Evolutionary conservation across 2,797 vertebrate species (phyloP).

Genomic region (Yasuhikotakia modesta): DNA sequence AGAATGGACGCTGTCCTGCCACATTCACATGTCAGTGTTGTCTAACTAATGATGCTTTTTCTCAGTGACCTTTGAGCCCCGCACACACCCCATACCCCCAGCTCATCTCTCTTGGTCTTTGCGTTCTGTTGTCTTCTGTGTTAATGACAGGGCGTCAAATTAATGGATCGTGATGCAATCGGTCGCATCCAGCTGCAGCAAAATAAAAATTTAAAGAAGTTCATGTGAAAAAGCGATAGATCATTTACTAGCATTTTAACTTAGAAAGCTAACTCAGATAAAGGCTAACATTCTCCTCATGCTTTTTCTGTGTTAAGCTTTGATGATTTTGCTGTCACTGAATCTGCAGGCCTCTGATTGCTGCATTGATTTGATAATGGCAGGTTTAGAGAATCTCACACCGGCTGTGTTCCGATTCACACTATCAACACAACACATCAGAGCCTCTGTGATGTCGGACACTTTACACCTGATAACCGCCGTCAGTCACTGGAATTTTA

Average conservation of each 20-base stretch:
- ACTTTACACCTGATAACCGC: conserved; percentile 1
- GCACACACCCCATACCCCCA: conserved; percentile 41
- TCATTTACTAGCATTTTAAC: neutral
- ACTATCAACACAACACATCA: conserved; percentile 26
- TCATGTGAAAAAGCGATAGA: neutral
- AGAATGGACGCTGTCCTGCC: conserved; percentile 47
- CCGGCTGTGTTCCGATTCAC: conserved; percentile 1
- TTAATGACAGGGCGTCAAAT: conserved; percentile 27
- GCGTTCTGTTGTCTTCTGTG: conserved; percentile 21
- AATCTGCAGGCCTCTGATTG: neutral
- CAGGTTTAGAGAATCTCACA: neutral
- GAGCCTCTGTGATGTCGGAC: neutral
- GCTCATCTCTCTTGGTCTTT: conserved; percentile 45
- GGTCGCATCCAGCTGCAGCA: conserved; percentile 15
- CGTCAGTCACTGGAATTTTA: neutral
- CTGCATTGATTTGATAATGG: conserved; percentile 16
- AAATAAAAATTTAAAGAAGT: too few relatives aligned
- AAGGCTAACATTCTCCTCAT: neutral
- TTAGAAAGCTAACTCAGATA: too few relatives aligned
- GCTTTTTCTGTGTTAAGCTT: too few relatives aligned
- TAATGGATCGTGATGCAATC: conserved; percentile 25
- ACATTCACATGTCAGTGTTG: conserved; percentile 55
- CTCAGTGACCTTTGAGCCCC: conserved; percentile 41
- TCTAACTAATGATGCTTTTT: conserved; percentile 54
- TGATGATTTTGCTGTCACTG: neutral